A percentile compares a stretch with the other conserved stretches of the same genome.
These are phyloP conservation scores for Trididemnum miniatum DNA, from an alignment of 23 tunicate genomes.

Conservation along the genomic window DNA sequence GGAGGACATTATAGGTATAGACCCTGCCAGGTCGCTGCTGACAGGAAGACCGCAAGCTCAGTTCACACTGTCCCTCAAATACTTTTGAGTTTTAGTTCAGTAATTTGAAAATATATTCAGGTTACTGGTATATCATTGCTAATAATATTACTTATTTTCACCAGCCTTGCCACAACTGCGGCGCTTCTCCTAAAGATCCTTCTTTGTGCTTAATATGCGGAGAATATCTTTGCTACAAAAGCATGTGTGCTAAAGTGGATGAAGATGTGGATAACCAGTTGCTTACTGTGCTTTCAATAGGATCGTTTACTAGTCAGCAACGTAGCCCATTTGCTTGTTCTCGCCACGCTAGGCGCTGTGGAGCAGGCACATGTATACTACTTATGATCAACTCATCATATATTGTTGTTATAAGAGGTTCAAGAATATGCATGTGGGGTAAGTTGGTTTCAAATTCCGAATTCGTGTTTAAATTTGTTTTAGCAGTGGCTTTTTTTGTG, in stretches of 20 bases:
- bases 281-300: neutral
- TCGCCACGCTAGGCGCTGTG: constrained; percentile 84
- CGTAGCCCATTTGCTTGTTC: constrained; percentile 19
- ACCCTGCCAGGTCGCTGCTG: too few species aligned
- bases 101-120: too few species aligned
- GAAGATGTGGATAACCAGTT: neutral
- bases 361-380: constrained; percentile 81
- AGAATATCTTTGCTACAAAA: constrained; percentile 65
- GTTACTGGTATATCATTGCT: too few species aligned
- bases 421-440: constrained; percentile 79
- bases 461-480: too few species aligned
- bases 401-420: constrained; percentile 56
- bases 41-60: too few species aligned
- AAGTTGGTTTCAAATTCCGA: constrained; percentile 11
- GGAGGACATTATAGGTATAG: too few species aligned
- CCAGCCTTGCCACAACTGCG: constrained; percentile 47
- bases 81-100: too few species aligned
- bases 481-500: too few species aligned
- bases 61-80: too few species aligned
- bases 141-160: neutral
- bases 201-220: constrained; percentile 91
- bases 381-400: constrained; percentile 52
- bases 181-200: constrained; percentile 44
- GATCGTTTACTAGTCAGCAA: neutral
- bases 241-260: constrained; percentile 29